phyloP scores from a whole-genome alignment of 2,888 invertebrate species.

The Ormyrus pomaceus region DNA sequence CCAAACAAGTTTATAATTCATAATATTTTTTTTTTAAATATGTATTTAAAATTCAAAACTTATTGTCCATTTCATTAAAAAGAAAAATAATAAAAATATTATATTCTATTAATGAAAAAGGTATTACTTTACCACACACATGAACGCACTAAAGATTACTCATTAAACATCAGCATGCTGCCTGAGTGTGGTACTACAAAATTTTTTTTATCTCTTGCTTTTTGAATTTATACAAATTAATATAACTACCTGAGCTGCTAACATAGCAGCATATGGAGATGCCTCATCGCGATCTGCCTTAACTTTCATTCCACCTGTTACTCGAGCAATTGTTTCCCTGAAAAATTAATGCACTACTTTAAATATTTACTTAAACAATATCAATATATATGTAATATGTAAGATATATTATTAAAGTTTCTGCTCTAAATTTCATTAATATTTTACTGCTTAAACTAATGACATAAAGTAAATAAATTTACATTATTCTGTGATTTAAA shows the following conservation, averaged over 20 bases:
- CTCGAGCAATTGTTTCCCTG: conserved; percentile 93
- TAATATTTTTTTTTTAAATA: not conserved
- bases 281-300: conserved; percentile 99
- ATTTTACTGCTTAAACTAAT: no score
- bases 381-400: no score
- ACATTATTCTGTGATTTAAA: not conserved
- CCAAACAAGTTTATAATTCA: conserved; percentile 29
- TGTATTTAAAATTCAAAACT: conserved; percentile 3
- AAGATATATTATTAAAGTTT: no score
- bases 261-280: conserved; percentile 99
- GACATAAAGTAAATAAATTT: not conserved
- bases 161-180: conserved; percentile 63
- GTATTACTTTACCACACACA: conserved; percentile 66
- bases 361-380: no score
- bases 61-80: conserved; percentile 41
- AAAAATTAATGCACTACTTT: conserved; percentile 45
- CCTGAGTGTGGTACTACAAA: conserved; percentile 64
- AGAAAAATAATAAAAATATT: conserved; percentile 39
- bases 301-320: conserved; percentile 99
- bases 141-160: conserved; percentile 67
- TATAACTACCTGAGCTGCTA: conserved; percentile 94
- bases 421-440: no score
- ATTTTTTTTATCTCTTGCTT: not conserved
- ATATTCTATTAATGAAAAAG: conserved; percentile 58
- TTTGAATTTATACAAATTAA: not conserved